Percentiles rank a stretch among this genome's conserved stretches.
Evolutionary conservation across 2,113 vertebrate genomes (phyloP).

Genomic region (Xiphias gladius): DNA sequence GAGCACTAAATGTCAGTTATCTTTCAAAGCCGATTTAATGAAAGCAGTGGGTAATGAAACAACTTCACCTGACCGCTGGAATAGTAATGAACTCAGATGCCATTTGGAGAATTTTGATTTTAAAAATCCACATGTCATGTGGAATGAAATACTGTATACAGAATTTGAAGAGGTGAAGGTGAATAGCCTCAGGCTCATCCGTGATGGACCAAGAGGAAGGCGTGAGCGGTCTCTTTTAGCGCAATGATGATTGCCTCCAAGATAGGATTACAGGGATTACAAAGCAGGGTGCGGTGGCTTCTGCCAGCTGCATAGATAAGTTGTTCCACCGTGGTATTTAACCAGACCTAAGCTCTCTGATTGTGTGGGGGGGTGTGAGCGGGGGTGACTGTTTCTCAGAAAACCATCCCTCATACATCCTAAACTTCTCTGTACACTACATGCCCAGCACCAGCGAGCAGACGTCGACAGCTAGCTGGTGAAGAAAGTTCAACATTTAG

Average conservation of each 20-base stretch:
- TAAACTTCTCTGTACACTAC: no score
- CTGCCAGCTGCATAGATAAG: not conserved
- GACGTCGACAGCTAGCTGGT: no score
- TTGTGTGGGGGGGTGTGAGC: constrained; percentile 22
- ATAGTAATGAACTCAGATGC: not conserved
- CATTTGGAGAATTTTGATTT: not conserved
- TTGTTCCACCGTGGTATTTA: not conserved
- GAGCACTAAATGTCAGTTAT: not conserved
- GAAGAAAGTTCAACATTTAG: no score
- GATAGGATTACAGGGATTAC: constrained; percentile 17
- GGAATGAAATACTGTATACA: not conserved
- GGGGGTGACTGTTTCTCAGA: no score
- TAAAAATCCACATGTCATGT: not conserved
- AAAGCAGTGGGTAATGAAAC: not conserved
- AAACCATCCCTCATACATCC: no score
- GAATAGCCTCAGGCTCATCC: constrained; percentile 1
- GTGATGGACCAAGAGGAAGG: not conserved
- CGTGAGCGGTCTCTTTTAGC: not conserved
- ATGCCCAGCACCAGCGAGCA: no score
- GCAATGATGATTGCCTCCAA: constrained; percentile 27
- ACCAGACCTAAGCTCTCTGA: not conserved
- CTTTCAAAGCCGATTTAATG: constrained; percentile 7
- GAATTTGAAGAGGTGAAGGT: not conserved
- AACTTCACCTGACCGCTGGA: constrained; percentile 9
- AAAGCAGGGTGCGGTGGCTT: not conserved